Percentiles rank a stretch among this genome's conserved stretches.
These are phyloP conservation scores for Elysia crispata DNA, from an alignment of 2,888 invertebrate genomes.

Conservation along the genomic window DNA sequence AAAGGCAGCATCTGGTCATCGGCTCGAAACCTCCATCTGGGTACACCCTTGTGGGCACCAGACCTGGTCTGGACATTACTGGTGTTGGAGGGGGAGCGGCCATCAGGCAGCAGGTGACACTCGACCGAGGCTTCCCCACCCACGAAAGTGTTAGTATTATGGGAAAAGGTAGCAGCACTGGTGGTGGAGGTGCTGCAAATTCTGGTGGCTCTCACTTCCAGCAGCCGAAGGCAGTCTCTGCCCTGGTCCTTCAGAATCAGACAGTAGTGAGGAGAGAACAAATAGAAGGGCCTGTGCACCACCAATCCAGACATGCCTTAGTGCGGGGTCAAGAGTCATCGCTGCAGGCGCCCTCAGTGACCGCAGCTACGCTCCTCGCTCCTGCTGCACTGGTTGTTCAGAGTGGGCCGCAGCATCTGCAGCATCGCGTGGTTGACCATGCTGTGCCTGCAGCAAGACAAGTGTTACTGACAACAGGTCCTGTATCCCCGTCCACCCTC, in stretches of 20 bases:
- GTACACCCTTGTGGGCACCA: background rate
- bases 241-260: slow-evolving; percentile 33
- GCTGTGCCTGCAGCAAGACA: no score
- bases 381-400: no score
- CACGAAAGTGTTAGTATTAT: background rate
- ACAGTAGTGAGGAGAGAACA: slow-evolving; percentile 36
- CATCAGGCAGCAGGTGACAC: slow-evolving; percentile 40
- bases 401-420: no score
- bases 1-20: no score
- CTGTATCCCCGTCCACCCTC: no score
- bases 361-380: background rate
- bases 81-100: slow-evolving; percentile 32
- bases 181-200: background rate
- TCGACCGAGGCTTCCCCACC: slow-evolving; percentile 25
- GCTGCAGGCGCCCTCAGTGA: background rate
- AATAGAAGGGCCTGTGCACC: background rate
- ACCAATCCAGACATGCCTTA: background rate
- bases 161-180: background rate
- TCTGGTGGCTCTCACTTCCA: slow-evolving; percentile 10
- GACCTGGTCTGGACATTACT: slow-evolving; percentile 12
- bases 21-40: background rate
- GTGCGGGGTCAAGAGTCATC: background rate
- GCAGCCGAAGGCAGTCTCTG: slow-evolving; percentile 20
- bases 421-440: no score
- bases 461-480: no score